These are phyloP conservation scores for Spisula solida DNA, from an alignment of 2,888 invertebrate genomes.

Conservation along the genomic window DNA sequence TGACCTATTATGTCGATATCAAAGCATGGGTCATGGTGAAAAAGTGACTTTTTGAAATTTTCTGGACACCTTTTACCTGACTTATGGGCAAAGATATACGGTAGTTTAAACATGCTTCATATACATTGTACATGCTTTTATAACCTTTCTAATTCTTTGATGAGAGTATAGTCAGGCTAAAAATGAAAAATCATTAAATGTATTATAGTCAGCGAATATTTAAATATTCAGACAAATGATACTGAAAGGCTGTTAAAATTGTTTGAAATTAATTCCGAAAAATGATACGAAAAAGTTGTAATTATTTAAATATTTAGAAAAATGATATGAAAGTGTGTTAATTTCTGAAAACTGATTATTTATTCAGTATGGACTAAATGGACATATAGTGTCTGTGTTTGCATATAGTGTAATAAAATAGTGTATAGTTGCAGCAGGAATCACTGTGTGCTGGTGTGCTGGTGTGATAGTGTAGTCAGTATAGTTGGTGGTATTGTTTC, in stretches of 20 bases:
- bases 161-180: too few species aligned
- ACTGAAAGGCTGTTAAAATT: neutral
- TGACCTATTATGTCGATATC: too few species aligned
- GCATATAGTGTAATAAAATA: too few species aligned
- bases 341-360: neutral
- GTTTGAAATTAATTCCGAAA: too few species aligned
- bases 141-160: too few species aligned
- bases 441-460: neutral
- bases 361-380: neutral
- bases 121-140: too few species aligned
- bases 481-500: neutral
- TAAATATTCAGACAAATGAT: conserved; percentile 14
- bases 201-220: neutral
- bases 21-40: too few species aligned
- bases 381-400: neutral
- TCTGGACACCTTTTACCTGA: neutral
- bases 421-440: neutral
- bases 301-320: neutral
- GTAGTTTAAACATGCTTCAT: too few species aligned
- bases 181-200: too few species aligned
- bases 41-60: too few species aligned
- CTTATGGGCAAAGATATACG: neutral
- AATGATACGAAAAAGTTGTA: neutral
- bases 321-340: neutral
- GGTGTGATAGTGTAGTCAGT: too few species aligned